These are phyloP conservation scores for Eupeodes luniger DNA, from an alignment of 2,888 invertebrate species.

Conservation along the genomic window DNA sequence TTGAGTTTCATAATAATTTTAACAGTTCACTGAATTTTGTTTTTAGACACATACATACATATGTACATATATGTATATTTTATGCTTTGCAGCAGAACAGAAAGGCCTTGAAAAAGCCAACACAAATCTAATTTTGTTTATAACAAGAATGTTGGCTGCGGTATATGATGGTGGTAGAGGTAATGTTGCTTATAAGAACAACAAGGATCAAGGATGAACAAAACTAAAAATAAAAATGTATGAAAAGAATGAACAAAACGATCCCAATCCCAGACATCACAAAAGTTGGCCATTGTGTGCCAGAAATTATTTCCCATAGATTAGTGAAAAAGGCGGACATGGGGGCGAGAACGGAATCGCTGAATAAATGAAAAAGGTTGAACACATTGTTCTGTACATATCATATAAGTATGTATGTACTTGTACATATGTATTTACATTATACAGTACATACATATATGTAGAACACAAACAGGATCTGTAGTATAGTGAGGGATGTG, in stretches of 20 bases:
- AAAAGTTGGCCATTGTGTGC: slow-evolving; percentile 44
- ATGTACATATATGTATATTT: too few relatives aligned
- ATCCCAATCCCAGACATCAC: slow-evolving; percentile 22
- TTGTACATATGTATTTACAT: too few relatives aligned
- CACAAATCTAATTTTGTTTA: slow-evolving; percentile 17
- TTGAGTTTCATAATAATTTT: slow-evolving; percentile 25
- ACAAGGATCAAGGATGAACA: slow-evolving; percentile 41
- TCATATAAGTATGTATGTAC: too few relatives aligned
- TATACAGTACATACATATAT: not conserved
- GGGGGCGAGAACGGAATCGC: slow-evolving; percentile 27
- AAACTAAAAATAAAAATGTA: slow-evolving; percentile 9
- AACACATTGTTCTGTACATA: slow-evolving; percentile 3
- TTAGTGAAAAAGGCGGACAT: slow-evolving; percentile 42
- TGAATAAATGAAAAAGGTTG: slow-evolving; percentile 36
- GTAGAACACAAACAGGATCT: not conserved
- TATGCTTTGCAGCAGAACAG: not conserved
- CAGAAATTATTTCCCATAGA: slow-evolving; percentile 45
- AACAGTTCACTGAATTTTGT: slow-evolving; percentile 42
- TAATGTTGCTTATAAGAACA: slow-evolving; percentile 1
- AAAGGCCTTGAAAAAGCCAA: not conserved
- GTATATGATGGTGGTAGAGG: not conserved
- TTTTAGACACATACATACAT: not conserved
- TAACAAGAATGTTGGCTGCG: not conserved
- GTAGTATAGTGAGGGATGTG: slow-evolving; percentile 40
- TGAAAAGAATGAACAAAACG: not conserved